Conservation (phyloP, 2,113 vertebrate genomes). For the Phyllopteryx taeniolatus region DNA sequence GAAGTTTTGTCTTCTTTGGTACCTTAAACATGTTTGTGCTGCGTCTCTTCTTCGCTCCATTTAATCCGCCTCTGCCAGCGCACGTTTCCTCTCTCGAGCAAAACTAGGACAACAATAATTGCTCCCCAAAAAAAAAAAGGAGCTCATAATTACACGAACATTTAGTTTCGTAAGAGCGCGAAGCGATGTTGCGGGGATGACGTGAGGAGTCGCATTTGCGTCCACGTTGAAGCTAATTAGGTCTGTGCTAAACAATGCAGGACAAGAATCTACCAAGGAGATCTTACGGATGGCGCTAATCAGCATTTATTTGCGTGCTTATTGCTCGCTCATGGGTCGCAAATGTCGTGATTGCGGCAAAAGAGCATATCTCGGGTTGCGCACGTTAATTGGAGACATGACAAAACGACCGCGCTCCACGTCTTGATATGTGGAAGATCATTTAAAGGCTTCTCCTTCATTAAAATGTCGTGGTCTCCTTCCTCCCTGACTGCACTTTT, state of each 20-base stretch:
- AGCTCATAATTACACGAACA: conserved; percentile 4
- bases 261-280: conserved; percentile 60
- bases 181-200: conserved; percentile 18
- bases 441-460: conserved; percentile 57
- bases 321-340: conserved; percentile 62
- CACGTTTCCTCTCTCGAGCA: not conserved
- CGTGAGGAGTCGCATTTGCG: conserved; percentile 24
- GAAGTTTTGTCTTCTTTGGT: not conserved
- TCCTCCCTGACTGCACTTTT: conserved; percentile 46
- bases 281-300: conserved; percentile 39
- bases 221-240: conserved; percentile 39
- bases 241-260: conserved; percentile 44
- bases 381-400: conserved; percentile 61
- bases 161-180: conserved; percentile 19
- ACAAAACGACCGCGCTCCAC: conserved; percentile 48
- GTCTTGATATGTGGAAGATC: conserved; percentile 54
- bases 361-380: conserved; percentile 3
- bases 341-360: conserved; percentile 16
- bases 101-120: conserved; percentile 16
- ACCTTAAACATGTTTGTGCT: not conserved
- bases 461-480: conserved; percentile 59
- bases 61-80: not conserved
- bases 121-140: not conserved
- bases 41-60: not conserved
- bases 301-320: conserved; percentile 51